These are phyloP conservation scores for Crenichthys baileyi DNA, from an alignment of 2,797 vertebrate species.

Conservation along the genomic window DNA sequence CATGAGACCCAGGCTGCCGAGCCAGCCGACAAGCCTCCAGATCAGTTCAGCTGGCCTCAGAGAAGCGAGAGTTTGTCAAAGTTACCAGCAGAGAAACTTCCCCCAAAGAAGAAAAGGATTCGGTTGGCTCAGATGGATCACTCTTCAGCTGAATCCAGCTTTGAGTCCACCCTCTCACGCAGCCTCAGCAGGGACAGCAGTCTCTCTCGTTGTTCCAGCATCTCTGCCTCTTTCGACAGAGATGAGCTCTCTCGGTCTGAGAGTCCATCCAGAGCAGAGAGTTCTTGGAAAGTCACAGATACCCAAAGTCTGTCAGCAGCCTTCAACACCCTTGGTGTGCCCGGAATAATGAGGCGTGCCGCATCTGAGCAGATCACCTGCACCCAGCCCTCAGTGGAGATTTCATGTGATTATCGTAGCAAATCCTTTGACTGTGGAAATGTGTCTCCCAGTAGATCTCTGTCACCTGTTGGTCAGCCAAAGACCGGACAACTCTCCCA, in stretches of 20 bases:
- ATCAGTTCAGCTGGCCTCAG: conserved; percentile 96
- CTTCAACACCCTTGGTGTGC: conserved; percentile 88
- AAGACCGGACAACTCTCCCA: conserved; percentile 78
- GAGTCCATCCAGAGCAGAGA: conserved; percentile 84
- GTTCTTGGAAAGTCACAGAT: conserved; percentile 81
- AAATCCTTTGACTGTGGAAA: conserved; percentile 96
- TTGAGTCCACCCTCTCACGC: conserved; percentile 92
- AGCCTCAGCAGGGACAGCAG: conserved; percentile 96
- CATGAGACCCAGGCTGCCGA: conserved; percentile 85
- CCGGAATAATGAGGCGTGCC: conserved; percentile 91
- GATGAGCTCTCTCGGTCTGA: conserved; percentile 89
- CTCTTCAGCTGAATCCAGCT: conserved; percentile 93
- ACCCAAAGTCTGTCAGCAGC: conserved; percentile 84
- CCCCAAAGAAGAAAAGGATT: conserved; percentile 98
- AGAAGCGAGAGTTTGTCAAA: conserved; percentile 96
- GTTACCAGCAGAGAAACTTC: conserved; percentile 95
- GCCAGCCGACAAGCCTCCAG: conserved; percentile 84
- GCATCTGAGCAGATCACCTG: conserved; percentile 94
- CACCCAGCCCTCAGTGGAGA: conserved; percentile 88
- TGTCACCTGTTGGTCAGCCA: conserved; percentile 75
- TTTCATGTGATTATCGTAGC: conserved; percentile 90
- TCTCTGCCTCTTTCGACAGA: conserved; percentile 94
- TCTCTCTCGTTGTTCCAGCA: conserved; percentile 92
- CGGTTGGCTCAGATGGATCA: conserved; percentile 95
- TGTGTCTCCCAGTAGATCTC: conserved; percentile 81